These are phyloP conservation scores for Drosophila neocordata DNA, from an alignment of 1,140 invertebrate species.

Conservation along the genomic window DNA sequence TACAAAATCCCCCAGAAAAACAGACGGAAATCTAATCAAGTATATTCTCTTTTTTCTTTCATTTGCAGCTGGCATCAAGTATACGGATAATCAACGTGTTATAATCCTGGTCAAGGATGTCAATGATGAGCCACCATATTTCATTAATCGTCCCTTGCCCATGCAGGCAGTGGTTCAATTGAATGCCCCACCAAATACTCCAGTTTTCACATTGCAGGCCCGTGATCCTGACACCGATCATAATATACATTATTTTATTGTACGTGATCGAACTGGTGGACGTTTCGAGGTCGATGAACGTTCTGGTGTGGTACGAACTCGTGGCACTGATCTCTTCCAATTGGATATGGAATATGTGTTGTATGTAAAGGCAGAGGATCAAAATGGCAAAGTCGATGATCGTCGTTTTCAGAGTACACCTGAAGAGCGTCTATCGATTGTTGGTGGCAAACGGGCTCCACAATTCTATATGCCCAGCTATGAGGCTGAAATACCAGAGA, in stretches of 20 bases:
- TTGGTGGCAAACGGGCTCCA: conserved; percentile 95
- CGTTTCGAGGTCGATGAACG: conserved; percentile 95
- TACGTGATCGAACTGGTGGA: conserved; percentile 91
- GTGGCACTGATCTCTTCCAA: conserved; percentile 95
- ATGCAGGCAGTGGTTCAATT: conserved; percentile 98
- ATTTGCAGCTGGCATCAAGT: conserved; percentile 79
- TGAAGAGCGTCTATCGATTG: conserved; percentile 95
- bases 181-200: conserved; percentile 96
- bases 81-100: conserved; percentile 96
- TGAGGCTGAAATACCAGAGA: conserved; percentile 97
- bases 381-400: conserved; percentile 94
- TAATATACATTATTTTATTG: conserved; percentile 97
- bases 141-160: conserved; percentile 96
- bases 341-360: conserved; percentile 98
- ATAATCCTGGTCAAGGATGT: conserved; percentile 97
- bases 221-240: conserved; percentile 96
- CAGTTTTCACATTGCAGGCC: conserved; percentile 98
- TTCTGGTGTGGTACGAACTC: conserved; percentile 95
- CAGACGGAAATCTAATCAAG: conserved; percentile 30
- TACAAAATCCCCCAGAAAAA: conserved; percentile 29
- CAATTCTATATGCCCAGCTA: conserved; percentile 97
- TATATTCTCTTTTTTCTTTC: conserved; percentile 17
- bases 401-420: conserved; percentile 94
- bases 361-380: conserved; percentile 97
- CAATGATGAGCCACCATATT: conserved; percentile 97